Evolutionary conservation across 2,888 invertebrate genomes (phyloP), one percentile per base, ranked within the genome.

Genomic region (Drosophila birchii): DNA sequence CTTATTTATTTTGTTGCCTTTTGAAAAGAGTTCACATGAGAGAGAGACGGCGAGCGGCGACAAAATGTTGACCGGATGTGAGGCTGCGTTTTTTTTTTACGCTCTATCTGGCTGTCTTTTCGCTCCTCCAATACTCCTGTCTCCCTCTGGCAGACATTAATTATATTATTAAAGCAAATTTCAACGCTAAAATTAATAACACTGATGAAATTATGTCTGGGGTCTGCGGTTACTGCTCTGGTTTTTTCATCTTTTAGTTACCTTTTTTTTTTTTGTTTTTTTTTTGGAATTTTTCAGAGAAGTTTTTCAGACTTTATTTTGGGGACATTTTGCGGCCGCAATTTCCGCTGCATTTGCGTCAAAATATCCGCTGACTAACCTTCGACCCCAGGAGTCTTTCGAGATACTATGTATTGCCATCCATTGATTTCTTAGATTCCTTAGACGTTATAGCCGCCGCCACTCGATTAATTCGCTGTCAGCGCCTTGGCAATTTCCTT

Each of bases 21-120:
- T 70, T 70, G 53, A 79, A 84, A 84, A 84, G 84, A 89, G 84
- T 85, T 85, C 89, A 85, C 84, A 85, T 85, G 89, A 87, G 70
- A 78, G 81, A 84, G 81, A 85, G 88, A 81, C 72, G 76, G 85
- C 87, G 75, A 75, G 61, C 58, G 83, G 88, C 90, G 88, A 90
- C 90, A 89, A 89, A 87, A 86, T 87, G 86, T 88, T 89, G 89
- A 84, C 90, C 89, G 89, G 89, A 89, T 90, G 90, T 89, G 89
- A 90, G 86, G 81, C 88, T 89, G 85, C 88, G 89, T 73, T 86
- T 88, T 90, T 88, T 90, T 75, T 63, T 49, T 9, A 18, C 67
- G 41, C 34, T 47, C 44, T 60, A 49, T 59, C 41, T 45, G n/a
- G 51, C 43, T 18, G 41, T 23, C 67, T 51, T 18, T 18, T 32